Evolutionary conservation across 2,113 vertebrate species (phyloP).

Genomic region (Gavialis gangeticus): DNA sequence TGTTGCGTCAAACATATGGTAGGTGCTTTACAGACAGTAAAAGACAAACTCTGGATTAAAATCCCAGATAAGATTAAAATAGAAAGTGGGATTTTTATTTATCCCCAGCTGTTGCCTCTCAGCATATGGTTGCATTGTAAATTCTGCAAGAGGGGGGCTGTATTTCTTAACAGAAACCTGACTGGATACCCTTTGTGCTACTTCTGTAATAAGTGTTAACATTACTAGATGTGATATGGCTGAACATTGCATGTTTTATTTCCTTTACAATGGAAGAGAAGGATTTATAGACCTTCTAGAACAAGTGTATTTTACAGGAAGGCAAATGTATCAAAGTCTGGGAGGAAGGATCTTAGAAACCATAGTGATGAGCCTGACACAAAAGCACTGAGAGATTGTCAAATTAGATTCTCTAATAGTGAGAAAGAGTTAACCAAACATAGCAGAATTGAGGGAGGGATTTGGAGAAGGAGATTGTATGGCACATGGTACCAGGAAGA

Average conservation of each 20-base stretch:
- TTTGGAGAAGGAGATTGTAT: background rate
- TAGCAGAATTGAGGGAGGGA: background rate
- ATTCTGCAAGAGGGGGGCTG: background rate
- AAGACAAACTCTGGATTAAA: background rate
- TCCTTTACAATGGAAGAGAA: constrained; percentile 4
- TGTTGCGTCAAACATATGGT: background rate
- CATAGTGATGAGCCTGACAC: background rate
- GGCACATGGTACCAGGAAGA: background rate
- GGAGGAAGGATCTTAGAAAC: background rate
- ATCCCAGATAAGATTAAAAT: constrained; percentile 11
- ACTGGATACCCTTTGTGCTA: background rate
- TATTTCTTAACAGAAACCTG: constrained; percentile 10
- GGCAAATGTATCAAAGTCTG: background rate
- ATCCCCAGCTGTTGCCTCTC: background rate
- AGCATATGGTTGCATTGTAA: background rate
- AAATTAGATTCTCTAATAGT: background rate
- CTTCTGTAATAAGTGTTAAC: constrained; percentile 1
- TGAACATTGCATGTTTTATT: constrained; percentile 1
- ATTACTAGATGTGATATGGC: background rate
- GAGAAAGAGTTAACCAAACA: background rate
- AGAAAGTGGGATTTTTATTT: background rate
- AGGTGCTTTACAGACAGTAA: constrained; percentile 11
- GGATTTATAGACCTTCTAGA: background rate
- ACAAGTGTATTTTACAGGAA: background rate
- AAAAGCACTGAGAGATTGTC: background rate